Evolutionary conservation across 1,140 invertebrate species (phyloP).

Genomic region (Helicoverpa zea): DNA sequence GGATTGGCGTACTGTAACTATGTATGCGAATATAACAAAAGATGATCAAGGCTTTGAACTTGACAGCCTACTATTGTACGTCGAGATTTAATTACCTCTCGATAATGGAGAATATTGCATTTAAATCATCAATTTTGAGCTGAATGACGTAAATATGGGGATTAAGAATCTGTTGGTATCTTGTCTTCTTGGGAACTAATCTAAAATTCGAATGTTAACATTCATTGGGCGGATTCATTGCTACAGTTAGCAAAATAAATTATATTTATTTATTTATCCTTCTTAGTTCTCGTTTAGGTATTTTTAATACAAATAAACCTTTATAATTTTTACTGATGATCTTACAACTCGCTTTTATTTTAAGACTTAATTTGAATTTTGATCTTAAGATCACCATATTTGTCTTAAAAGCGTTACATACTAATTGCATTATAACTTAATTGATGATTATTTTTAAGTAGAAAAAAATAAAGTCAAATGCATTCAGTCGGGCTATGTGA

Average conservation of each 20-base stretch:
- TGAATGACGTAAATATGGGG: background rate
- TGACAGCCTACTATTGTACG: constrained; percentile 12
- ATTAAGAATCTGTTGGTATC: background rate
- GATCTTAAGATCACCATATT: too few species aligned
- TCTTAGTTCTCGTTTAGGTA: too few species aligned
- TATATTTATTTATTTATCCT: too few species aligned
- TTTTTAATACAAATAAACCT: too few species aligned
- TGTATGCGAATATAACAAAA: background rate
- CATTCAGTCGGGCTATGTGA: constrained; percentile 21
- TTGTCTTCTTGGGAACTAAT: background rate
- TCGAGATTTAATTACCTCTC: constrained; percentile 10
- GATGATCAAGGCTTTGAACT: background rate
- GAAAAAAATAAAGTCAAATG: background rate
- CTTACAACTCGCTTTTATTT: too few species aligned
- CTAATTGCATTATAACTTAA: background rate
- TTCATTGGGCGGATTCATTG: too few species aligned
- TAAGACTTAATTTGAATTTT: too few species aligned
- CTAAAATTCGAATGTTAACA: too few species aligned
- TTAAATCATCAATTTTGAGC: constrained; percentile 14
- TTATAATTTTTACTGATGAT: too few species aligned
- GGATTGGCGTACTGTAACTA: too few species aligned
- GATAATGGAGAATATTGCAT: constrained; percentile 19
- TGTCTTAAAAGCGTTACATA: too few species aligned
- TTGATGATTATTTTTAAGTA: background rate
- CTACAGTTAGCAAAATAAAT: too few species aligned